Percentiles rank a stretch among this genome's conserved stretches.
These are phyloP conservation scores for Brachionus plicatilis DNA, from an alignment of 1,140 invertebrate species.

Conservation along the genomic window DNA sequence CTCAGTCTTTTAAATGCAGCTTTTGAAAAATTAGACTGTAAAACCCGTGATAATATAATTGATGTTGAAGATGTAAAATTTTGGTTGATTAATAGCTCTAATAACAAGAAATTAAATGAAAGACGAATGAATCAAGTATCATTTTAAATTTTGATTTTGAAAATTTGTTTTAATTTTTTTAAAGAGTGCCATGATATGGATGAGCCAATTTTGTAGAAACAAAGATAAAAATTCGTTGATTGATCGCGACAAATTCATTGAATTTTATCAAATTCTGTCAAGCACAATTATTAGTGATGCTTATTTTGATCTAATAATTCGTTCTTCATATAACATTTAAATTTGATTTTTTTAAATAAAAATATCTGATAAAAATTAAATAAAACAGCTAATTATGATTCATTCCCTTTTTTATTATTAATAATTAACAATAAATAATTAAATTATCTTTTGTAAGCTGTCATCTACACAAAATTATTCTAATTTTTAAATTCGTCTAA, in stretches of 20 bases:
- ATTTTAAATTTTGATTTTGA: not conserved
- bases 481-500: too few relatives aligned
- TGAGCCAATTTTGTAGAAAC: not conserved
- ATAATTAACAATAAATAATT: too few relatives aligned
- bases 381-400: too few relatives aligned
- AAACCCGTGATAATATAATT: not conserved
- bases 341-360: too few relatives aligned
- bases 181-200: not conserved
- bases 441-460: too few relatives aligned
- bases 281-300: constrained; percentile 23
- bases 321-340: not conserved
- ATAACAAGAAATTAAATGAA: not conserved
- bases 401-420: too few relatives aligned
- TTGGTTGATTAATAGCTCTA: not conserved
- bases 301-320: constrained; percentile 4
- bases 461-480: too few relatives aligned
- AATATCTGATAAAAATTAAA: too few relatives aligned
- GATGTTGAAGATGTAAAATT: not conserved
- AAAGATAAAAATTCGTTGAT: not conserved
- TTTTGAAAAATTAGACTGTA: not conserved
- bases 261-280: constrained; percentile 17
- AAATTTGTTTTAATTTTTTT: not conserved
- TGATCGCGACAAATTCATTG: constrained; percentile 12
- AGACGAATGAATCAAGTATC: not conserved
- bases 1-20: not conserved